phyloP scores from a whole-genome alignment of 2,113 vertebrate genomes.

The Phaethon lepturus region DNA sequence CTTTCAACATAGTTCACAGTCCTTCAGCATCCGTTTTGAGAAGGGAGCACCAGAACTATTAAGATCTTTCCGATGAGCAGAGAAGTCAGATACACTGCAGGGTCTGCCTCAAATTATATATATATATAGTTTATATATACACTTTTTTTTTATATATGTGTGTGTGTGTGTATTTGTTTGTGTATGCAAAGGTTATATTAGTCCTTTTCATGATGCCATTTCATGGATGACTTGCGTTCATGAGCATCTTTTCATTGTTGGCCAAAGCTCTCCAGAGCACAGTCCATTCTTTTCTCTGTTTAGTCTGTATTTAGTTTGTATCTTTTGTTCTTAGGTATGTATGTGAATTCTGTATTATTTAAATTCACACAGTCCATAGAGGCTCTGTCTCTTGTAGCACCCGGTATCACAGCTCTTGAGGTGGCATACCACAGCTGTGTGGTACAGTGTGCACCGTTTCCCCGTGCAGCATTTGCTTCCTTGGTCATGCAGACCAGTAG shows the following conservation, averaged over 20 bases:
- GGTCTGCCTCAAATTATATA: background rate
- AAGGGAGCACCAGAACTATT: background rate
- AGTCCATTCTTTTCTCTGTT: background rate
- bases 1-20: background rate
- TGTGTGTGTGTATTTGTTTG: background rate
- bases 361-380: background rate
- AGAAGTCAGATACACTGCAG: background rate
- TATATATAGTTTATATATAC: background rate
- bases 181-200: background rate
- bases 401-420: background rate
- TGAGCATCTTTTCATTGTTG: background rate
- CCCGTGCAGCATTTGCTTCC: rapidly evolving
- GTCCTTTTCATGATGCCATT: background rate
- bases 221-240: background rate
- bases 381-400: background rate
- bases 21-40: background rate
- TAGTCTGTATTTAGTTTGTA: background rate
- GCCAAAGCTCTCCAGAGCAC: background rate
- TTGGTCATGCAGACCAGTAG: background rate
- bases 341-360: background rate
- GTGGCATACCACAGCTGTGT: background rate
- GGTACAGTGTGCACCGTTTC: rapidly evolving
- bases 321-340: background rate
- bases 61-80: background rate
- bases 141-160: background rate